These are phyloP conservation scores for Pycnomerus fuliginosus DNA, from an alignment of 2,888 invertebrate species.

Conservation along the genomic window DNA sequence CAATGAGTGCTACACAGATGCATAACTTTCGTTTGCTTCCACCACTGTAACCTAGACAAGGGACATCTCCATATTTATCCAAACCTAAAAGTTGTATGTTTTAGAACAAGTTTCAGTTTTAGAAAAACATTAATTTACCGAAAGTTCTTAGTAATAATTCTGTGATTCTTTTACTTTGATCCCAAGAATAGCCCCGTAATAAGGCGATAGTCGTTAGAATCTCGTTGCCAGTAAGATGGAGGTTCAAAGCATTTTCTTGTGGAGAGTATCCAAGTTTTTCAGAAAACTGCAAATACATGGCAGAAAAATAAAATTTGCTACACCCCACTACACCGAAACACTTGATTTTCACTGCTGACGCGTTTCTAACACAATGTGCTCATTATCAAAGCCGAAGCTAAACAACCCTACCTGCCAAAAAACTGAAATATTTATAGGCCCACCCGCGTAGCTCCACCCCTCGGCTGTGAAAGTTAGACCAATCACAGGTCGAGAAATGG, in stretches of 20 bases:
- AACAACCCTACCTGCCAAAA: too few relatives aligned
- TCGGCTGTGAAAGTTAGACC: too few relatives aligned
- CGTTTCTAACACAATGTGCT: too few relatives aligned
- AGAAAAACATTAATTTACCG: conserved; percentile 6
- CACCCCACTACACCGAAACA: too few relatives aligned
- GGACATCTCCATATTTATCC: conserved; percentile 40
- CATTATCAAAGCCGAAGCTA: too few relatives aligned
- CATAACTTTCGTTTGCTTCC: conserved; percentile 79
- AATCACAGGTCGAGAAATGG: too few relatives aligned
- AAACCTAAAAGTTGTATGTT: conserved; percentile 43
- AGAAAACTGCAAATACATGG: conserved; percentile 58
- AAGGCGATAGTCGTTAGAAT: conserved; percentile 71
- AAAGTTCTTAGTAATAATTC: conserved; percentile 2
- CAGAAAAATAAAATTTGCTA: too few relatives aligned
- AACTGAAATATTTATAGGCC: too few relatives aligned
- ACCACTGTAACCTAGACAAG: conserved; percentile 56
- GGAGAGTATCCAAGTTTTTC: conserved; percentile 85
- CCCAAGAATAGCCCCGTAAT: conserved; percentile 64
- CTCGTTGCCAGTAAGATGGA: conserved; percentile 73
- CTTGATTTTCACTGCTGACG: too few relatives aligned
- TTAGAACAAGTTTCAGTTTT: conserved; percentile 7
- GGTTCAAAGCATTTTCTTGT: conserved; percentile 80
- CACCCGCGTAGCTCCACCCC: too few relatives aligned
- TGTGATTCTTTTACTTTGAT: too few relatives aligned
- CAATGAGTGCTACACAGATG: conserved; percentile 74